These are phyloP conservation scores for Archaeoteleia sp. DNA, from an alignment of 2,888 invertebrate species.

Conservation along the genomic window DNA sequence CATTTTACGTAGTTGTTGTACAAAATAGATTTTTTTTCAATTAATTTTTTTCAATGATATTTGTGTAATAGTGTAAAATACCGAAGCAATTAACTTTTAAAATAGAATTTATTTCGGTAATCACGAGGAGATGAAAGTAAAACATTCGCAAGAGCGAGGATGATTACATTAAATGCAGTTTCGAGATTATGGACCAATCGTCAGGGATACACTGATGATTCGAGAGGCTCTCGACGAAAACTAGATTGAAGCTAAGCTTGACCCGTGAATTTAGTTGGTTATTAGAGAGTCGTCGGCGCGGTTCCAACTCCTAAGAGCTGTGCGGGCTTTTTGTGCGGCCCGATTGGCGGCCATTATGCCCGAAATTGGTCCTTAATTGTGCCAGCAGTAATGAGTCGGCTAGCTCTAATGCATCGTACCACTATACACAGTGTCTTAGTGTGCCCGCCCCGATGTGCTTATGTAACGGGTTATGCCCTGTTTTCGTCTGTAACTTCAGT, in stretches of 20 bases:
- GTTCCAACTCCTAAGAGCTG: slow-evolving; percentile 57
- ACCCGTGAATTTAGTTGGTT: slow-evolving; percentile 65
- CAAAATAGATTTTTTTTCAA: too few species aligned
- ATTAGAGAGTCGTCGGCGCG: slow-evolving; percentile 64
- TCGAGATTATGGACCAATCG: slow-evolving; percentile 29
- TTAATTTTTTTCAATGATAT: too few species aligned
- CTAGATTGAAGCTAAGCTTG: slow-evolving; percentile 54
- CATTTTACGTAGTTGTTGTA: too few species aligned
- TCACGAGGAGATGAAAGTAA: not conserved
- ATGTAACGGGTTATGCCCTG: slow-evolving; percentile 63
- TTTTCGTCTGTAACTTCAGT: slow-evolving; percentile 1
- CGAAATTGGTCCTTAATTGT: slow-evolving; percentile 74
- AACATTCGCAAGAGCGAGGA: not conserved
- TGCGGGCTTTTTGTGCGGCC: slow-evolving; percentile 65
- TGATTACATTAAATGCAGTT: slow-evolving; percentile 4
- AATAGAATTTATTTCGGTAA: not conserved
- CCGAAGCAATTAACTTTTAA: too few species aligned
- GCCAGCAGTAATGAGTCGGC: slow-evolving; percentile 71
- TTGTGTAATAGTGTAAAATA: slow-evolving; percentile 22
- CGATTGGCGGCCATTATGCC: slow-evolving; percentile 72
- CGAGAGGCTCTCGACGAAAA: slow-evolving; percentile 48
- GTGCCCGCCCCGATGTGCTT: slow-evolving; percentile 43
- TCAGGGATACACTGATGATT: slow-evolving; percentile 41
- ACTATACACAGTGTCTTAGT: slow-evolving; percentile 55
- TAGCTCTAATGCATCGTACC: slow-evolving; percentile 69